These are phyloP conservation scores for Benitochromis conjunctus DNA, from an alignment of 2,113 vertebrate genomes.

Conservation along the genomic window DNA sequence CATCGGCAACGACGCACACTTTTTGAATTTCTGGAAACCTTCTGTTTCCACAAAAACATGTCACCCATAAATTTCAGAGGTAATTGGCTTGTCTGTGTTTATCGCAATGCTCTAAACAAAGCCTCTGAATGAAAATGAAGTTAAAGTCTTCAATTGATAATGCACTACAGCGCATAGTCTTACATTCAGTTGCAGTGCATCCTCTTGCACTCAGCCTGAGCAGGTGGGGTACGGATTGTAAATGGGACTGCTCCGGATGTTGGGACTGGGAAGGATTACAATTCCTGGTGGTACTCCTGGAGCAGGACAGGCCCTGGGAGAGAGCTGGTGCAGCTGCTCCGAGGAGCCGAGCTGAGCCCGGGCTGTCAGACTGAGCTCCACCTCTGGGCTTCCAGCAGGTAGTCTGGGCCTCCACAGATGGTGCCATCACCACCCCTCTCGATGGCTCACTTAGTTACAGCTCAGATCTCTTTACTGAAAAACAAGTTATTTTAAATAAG, in stretches of 20 bases:
- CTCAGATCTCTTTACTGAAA: conserved; percentile 17
- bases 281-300: conserved; percentile 64
- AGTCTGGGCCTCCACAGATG: conserved; percentile 65
- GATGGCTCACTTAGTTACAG: conserved; percentile 4
- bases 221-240: conserved; percentile 61
- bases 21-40: conserved; percentile 56
- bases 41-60: conserved; percentile 48
- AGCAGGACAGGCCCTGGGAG: conserved; percentile 65
- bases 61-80: conserved; percentile 50
- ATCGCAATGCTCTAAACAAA: conserved; percentile 56
- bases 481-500: background rate
- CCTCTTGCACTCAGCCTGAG: conserved; percentile 37
- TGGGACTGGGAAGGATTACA: conserved; percentile 62
- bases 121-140: conserved; percentile 42
- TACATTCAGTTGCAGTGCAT: background rate
- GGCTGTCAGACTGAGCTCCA: conserved; percentile 70
- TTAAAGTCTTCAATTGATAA: conserved; percentile 54
- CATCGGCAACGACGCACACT: conserved; percentile 49
- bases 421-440: conserved; percentile 44
- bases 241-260: conserved; percentile 52
- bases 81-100: conserved; percentile 67
- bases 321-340: conserved; percentile 64
- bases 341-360: conserved; percentile 52
- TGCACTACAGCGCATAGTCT: background rate
- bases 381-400: conserved; percentile 71